phyloP scores from a whole-genome alignment of 2,113 vertebrate genomes.

The Halcyon malimbica region DNA sequence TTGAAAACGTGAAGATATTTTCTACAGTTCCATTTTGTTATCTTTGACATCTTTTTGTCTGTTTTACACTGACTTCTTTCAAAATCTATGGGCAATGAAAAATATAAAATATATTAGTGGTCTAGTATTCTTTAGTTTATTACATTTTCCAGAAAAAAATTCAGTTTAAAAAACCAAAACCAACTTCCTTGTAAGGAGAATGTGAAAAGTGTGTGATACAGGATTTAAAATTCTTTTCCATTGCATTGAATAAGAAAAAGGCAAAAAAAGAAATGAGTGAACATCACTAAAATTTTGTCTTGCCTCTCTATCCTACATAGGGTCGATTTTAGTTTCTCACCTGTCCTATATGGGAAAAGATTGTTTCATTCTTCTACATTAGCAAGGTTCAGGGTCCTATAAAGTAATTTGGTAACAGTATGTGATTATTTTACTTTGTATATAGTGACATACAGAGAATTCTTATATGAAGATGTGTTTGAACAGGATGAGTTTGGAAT shows the following conservation, averaged over 20 bases:
- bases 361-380: background rate
- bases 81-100: background rate
- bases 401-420: background rate
- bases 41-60: background rate
- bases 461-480: constrained; percentile 21
- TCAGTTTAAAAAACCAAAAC: background rate
- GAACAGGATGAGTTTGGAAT: background rate
- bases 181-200: background rate
- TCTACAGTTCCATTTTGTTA: background rate
- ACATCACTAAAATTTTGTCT: background rate
- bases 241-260: background rate
- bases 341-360: background rate
- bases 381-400: background rate
- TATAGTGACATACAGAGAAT: background rate
- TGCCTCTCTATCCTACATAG: constrained; percentile 24
- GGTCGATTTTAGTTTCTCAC: constrained; percentile 3
- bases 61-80: constrained; percentile 1
- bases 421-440: background rate
- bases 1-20: background rate
- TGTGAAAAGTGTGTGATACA: background rate
- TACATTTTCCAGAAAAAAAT: constrained; percentile 5
- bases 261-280: background rate
- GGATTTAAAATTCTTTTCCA: constrained; percentile 1
- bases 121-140: constrained; percentile 10
- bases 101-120: background rate